A percentile compares a stretch with the other conserved stretches of the same genome.
Evolutionary conservation across 2,888 invertebrate species (phyloP).

Genomic region (Frankliniella fusca): DNA sequence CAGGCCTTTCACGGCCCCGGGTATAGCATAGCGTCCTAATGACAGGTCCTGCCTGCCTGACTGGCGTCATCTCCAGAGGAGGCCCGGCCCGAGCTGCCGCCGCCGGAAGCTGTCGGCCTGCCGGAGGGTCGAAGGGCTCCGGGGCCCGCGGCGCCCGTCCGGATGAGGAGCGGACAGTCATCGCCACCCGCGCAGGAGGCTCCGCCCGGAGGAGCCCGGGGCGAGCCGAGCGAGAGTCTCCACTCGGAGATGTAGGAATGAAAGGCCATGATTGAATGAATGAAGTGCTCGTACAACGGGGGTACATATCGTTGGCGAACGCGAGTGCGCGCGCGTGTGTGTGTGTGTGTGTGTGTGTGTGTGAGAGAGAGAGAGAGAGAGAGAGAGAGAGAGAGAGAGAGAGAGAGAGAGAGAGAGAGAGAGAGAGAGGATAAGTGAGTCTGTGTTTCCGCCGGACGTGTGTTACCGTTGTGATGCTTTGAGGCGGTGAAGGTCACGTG

Average conservation of each 20-base stretch:
- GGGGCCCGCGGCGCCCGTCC: background rate
- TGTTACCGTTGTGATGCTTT: no score
- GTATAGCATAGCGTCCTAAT: slow-evolving; percentile 8
- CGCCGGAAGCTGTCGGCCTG: background rate
- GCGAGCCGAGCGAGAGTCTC: background rate
- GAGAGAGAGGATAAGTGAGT: no score
- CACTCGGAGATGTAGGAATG: background rate
- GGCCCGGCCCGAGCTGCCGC: background rate
- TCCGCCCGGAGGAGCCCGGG: background rate
- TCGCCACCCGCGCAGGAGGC: background rate
- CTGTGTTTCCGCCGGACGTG: no score
- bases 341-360: no score
- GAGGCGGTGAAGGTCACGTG: no score
- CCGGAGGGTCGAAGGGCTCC: background rate
- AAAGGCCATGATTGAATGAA: background rate
- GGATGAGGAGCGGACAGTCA: background rate
- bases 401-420: no score
- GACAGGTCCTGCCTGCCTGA: background rate
- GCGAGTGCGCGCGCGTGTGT: no score
- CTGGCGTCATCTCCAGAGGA: background rate
- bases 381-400: no score
- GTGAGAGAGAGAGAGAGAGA: no score
- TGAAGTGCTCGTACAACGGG: no score
- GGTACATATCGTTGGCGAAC: no score
- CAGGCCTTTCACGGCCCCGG: background rate